phyloP scores from a whole-genome alignment of 2,797 vertebrate species.

The Arctocebus calabarensis region DNA sequence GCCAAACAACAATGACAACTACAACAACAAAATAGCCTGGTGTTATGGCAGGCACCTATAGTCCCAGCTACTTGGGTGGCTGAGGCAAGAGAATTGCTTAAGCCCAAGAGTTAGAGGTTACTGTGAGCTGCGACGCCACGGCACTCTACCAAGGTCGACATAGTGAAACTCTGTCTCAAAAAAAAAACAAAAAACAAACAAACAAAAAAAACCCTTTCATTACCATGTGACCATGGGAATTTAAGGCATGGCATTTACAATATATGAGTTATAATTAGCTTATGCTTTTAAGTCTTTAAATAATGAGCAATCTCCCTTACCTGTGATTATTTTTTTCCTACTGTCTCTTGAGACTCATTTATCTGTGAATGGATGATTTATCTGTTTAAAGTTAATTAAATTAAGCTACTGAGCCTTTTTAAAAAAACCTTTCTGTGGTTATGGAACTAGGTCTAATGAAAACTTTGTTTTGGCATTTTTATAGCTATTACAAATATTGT shows the following conservation, averaged over 20 bases:
- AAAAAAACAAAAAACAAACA: too few species aligned
- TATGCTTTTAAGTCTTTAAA: conserved; percentile 72
- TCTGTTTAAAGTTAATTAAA: conserved; percentile 73
- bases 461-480: conserved; percentile 57
- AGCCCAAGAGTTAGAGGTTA: too few species aligned
- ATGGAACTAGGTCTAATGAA: conserved; percentile 57
- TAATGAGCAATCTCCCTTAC: conserved; percentile 66
- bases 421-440: conserved; percentile 28
- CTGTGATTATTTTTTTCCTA: conserved; percentile 72
- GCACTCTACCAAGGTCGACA: too few species aligned
- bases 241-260: conserved; percentile 61
- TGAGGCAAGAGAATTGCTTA: too few species aligned
- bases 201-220: neutral
- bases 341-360: conserved; percentile 52
- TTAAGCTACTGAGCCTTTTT: conserved; percentile 48
- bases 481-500: conserved; percentile 18
- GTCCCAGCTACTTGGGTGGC: too few species aligned
- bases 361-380: conserved; percentile 71
- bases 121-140: too few species aligned
- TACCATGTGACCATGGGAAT: conserved; percentile 47
- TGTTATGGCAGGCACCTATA: too few species aligned
- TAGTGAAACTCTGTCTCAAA: too few species aligned
- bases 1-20: too few species aligned
- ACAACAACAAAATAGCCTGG: too few species aligned
- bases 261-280: conserved; percentile 64